Percentiles rank a stretch among this genome's conserved stretches.
phyloP scores from a whole-genome alignment of 2,113 vertebrate species.

The Pollimyrus isidori region DNA sequence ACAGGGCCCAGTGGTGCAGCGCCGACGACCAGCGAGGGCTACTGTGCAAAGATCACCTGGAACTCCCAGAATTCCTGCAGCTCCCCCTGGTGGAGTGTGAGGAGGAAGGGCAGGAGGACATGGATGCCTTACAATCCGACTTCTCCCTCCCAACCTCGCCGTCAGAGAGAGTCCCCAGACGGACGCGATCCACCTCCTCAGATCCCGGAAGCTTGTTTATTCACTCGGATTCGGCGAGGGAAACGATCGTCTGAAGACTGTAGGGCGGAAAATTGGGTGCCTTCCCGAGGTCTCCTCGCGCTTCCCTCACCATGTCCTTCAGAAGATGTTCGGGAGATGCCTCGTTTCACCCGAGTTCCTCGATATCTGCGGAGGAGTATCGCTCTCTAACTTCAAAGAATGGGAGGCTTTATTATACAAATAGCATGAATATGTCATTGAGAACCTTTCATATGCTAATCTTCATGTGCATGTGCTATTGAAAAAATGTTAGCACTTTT shows the following conservation, averaged over 20 bases:
- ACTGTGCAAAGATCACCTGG: conserved; percentile 85
- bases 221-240: neutral
- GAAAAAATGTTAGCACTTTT: neutral
- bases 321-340: neutral
- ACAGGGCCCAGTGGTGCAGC: conserved; percentile 75
- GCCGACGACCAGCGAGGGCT: conserved; percentile 91
- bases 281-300: neutral
- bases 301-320: neutral
- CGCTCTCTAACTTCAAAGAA: neutral
- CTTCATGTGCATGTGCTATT: neutral
- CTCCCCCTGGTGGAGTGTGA: conserved; percentile 40
- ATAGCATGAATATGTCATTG: neutral
- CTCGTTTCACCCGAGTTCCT: neutral
- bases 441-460: neutral
- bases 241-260: conserved; percentile 1
- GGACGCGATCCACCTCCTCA: neutral
- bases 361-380: neutral
- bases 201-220: neutral
- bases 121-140: neutral
- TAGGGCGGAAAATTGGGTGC: too few relatives aligned
- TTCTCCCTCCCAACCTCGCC: neutral
- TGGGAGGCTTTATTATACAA: neutral
- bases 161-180: neutral
- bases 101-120: neutral
- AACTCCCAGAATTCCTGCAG: conserved; percentile 84